These are phyloP conservation scores for Pelmatolapia mariae DNA, from an alignment of 2,113 vertebrate species.

Conservation along the genomic window DNA sequence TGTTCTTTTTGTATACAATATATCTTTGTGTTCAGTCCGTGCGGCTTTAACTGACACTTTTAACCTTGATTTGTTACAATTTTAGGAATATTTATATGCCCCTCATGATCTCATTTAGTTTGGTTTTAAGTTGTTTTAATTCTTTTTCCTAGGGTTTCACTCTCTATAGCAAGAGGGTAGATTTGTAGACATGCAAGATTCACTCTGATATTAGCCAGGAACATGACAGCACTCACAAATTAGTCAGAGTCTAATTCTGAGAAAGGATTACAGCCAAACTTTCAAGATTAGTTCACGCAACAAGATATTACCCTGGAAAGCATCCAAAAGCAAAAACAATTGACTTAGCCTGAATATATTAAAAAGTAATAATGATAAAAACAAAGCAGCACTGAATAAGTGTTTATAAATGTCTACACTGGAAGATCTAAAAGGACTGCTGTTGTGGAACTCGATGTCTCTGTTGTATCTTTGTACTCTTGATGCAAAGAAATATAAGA, in stretches of 20 bases:
- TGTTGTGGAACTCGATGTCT: fast-evolving
- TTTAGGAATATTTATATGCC: not conserved
- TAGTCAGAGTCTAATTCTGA: not conserved
- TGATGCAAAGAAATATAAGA: not conserved
- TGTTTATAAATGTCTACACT: not conserved
- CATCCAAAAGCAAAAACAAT: not conserved
- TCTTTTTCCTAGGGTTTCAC: fast-evolving
- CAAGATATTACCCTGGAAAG: not conserved
- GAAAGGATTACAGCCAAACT: not conserved
- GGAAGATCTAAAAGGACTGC: not conserved
- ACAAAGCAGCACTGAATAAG: not conserved
- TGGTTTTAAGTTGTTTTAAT: fast-evolving
- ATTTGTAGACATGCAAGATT: not conserved
- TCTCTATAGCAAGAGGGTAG: not conserved
- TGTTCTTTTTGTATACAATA: not conserved
- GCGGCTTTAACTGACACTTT: not conserved
- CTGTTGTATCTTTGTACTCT: not conserved
- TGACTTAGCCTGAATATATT: not conserved
- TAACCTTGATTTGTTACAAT: not conserved
- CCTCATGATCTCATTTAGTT: not conserved
- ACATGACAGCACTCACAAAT: not conserved
- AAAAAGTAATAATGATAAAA: not conserved
- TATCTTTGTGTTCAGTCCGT: not conserved
- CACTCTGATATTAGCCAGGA: not conserved
- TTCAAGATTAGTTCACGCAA: not conserved